Evolutionary conservation across 2,888 invertebrate species (phyloP).

Genomic region (Camponotus fellah): DNA sequence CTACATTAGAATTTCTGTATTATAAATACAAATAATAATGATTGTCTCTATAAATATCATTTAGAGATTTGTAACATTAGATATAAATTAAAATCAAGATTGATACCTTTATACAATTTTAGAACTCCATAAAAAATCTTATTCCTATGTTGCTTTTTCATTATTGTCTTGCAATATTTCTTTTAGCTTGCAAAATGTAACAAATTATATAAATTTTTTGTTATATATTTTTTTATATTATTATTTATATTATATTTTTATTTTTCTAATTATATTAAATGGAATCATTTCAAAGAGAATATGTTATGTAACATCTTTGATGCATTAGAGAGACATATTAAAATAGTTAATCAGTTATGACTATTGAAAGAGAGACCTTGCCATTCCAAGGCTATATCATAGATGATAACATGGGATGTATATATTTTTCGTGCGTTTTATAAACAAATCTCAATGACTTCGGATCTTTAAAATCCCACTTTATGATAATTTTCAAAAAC

Average conservation of each 20-base stretch:
- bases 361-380: conserved; percentile 1
- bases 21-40: neutral
- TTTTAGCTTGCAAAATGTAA: neutral
- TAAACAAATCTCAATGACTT: conserved; percentile 71
- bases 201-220: neutral
- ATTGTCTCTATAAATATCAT: neutral
- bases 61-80: neutral
- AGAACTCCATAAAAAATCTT: conserved; percentile 75
- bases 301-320: conserved; percentile 66
- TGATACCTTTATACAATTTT: conserved; percentile 71
- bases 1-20: neutral
- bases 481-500: conserved; percentile 59
- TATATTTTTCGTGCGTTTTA: conserved; percentile 69
- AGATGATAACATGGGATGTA: conserved; percentile 72
- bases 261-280: neutral
- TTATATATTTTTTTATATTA: too few relatives aligned
- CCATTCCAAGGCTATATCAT: conserved; percentile 68
- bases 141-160: conserved; percentile 76
- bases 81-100: neutral
- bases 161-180: conserved; percentile 47
- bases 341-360: conserved; percentile 4
- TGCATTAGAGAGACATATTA: conserved; percentile 45
- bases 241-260: too few relatives aligned
- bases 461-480: conserved; percentile 72
- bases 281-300: conserved; percentile 66